Evolutionary conservation across 2,888 invertebrate species (phyloP).

Genomic region (Isoperla grammatica): DNA sequence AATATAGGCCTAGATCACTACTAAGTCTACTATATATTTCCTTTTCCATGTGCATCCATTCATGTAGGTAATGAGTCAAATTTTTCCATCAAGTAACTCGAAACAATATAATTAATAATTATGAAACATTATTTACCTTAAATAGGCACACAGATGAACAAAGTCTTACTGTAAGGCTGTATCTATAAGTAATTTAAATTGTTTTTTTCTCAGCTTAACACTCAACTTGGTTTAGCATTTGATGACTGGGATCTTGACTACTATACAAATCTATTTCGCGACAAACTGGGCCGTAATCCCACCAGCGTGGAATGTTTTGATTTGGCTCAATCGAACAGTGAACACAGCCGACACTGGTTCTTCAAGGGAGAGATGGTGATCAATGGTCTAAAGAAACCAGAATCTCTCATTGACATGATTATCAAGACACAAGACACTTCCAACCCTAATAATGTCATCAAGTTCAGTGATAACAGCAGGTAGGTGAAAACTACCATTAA

Average conservation of each 20-base stretch:
- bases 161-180: too few species aligned
- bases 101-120: too few species aligned
- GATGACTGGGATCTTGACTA: slow-evolving; percentile 89
- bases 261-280: slow-evolving; percentile 79
- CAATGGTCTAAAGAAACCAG: slow-evolving; percentile 69
- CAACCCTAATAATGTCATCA: slow-evolving; percentile 92
- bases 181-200: too few species aligned
- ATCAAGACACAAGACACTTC: slow-evolving; percentile 79
- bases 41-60: too few species aligned
- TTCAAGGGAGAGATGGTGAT: slow-evolving; percentile 67
- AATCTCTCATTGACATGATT: slow-evolving; percentile 89
- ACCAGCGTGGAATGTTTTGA: slow-evolving; percentile 98
- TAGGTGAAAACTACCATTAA: slow-evolving; percentile 40
- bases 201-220: slow-evolving; percentile 22
- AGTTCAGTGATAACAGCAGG: slow-evolving; percentile 97
- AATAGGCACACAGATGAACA: too few species aligned
- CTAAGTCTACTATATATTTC: too few species aligned
- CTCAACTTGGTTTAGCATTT: slow-evolving; percentile 68
- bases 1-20: too few species aligned
- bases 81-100: too few species aligned
- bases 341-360: slow-evolving; percentile 99
- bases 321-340: slow-evolving; percentile 96
- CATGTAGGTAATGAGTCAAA: too few species aligned
- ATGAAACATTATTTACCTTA: too few species aligned
- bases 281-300: slow-evolving; percentile 81